A percentile compares a stretch with the other conserved stretches of the same genome.
phyloP scores from a whole-genome alignment of 2,888 invertebrate species.

The Crioceris asparagi region DNA sequence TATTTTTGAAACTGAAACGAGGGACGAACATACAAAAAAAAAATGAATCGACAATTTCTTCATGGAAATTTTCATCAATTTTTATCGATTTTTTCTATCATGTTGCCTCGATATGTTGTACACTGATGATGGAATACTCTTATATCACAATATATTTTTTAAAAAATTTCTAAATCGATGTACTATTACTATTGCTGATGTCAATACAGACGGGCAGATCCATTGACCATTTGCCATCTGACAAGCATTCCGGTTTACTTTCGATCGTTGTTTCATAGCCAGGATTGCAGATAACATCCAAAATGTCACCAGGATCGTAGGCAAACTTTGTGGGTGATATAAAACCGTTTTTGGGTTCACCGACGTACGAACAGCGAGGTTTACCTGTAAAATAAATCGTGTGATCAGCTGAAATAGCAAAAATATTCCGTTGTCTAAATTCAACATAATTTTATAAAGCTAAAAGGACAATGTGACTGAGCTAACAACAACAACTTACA shows the following conservation, averaged over 20 bases:
- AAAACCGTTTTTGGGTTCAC: constrained; percentile 59
- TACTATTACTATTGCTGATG: constrained; percentile 8
- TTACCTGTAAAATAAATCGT: constrained; percentile 45
- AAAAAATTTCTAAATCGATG: no score
- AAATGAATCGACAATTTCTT: no score
- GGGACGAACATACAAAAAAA: no score
- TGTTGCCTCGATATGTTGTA: no score
- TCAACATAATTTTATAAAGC: background rate
- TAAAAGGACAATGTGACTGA: background rate
- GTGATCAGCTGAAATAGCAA: background rate
- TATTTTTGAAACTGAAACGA: no score
- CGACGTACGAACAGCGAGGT: constrained; percentile 60
- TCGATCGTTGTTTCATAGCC: constrained; percentile 45
- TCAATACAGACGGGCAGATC: constrained; percentile 57
- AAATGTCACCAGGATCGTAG: constrained; percentile 62
- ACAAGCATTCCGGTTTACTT: constrained; percentile 48
- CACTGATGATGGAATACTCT: no score
- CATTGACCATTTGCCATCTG: constrained; percentile 59
- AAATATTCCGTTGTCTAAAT: background rate
- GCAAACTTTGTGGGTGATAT: constrained; percentile 61
- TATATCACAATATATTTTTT: no score
- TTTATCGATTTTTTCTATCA: no score
- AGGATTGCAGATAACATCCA: constrained; percentile 57
- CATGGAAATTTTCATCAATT: no score
- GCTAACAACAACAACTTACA: constrained; percentile 45